These are phyloP conservation scores for Bombus pascuorum DNA, from an alignment of 1,140 invertebrate species.

Conservation along the genomic window DNA sequence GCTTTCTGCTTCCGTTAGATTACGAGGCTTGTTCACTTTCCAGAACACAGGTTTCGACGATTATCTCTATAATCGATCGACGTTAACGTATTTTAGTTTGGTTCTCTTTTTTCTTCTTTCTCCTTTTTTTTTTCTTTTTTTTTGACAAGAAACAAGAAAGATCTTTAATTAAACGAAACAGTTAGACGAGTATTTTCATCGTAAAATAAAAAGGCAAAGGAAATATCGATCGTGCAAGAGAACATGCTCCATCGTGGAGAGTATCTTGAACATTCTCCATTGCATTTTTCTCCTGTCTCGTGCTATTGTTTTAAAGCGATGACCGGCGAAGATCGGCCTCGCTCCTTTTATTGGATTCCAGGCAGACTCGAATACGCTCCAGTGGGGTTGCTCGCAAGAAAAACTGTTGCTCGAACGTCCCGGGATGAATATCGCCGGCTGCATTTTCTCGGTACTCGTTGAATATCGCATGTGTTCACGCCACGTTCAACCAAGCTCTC, in stretches of 20 bases:
- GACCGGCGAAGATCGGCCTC: slow-evolving; percentile 10
- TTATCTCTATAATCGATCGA: slow-evolving; percentile 7
- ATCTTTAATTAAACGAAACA: background rate
- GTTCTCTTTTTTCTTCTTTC: accelerated
- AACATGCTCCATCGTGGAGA: background rate
- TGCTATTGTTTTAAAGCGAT: slow-evolving; percentile 17
- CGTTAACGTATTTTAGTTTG: background rate
- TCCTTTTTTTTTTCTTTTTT: too few relatives aligned
- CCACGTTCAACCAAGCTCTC: background rate
- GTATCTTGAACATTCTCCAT: background rate
- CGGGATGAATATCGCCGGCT: slow-evolving; percentile 1
- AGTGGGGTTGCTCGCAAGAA: background rate
- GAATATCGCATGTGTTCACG: slow-evolving; percentile 7
- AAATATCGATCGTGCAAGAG: background rate
- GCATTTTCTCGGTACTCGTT: slow-evolving; percentile 10
- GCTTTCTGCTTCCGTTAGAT: slow-evolving; percentile 45
- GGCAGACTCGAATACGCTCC: background rate
- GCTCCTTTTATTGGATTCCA: background rate
- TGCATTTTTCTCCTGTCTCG: background rate
- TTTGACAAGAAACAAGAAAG: too few relatives aligned
- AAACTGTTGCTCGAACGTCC: slow-evolving; percentile 16
- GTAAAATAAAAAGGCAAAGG: background rate
- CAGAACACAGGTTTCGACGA: slow-evolving; percentile 13
- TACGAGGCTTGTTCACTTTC: slow-evolving; percentile 51
- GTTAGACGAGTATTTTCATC: background rate